phyloP scores from a whole-genome alignment of 2,797 vertebrate species.

The Sebastes flavidus region DNA sequence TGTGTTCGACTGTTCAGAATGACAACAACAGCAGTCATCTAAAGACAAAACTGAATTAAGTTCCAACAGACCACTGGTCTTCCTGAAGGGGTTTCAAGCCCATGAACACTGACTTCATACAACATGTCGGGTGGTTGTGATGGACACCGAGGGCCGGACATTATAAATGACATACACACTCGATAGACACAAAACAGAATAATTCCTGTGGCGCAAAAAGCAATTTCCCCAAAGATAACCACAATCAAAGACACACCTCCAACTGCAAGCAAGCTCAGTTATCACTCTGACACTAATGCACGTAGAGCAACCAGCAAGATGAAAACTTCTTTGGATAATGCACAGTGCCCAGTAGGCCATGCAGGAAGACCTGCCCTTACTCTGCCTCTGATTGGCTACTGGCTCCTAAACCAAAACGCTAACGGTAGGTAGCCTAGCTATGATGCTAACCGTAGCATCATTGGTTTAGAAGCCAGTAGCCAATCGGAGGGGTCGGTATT shows the following conservation, averaged over 20 bases:
- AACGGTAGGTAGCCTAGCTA: too few relatives aligned
- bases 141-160: not conserved
- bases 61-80: not conserved
- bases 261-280: not conserved
- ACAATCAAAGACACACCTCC: not conserved
- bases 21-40: constrained; percentile 31
- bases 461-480: too few relatives aligned
- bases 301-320: not conserved
- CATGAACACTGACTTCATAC: not conserved
- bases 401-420: too few relatives aligned
- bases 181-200: not conserved
- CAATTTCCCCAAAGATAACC: not conserved
- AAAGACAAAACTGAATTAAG: constrained; percentile 41
- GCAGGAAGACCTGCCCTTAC: too few relatives aligned
- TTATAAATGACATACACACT: not conserved
- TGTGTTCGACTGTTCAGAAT: constrained; percentile 6
- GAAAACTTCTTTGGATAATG: not conserved
- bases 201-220: not conserved
- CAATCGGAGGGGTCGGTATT: too few relatives aligned
- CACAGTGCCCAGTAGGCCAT: too few relatives aligned
- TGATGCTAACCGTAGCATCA: too few relatives aligned
- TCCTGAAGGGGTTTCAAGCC: constrained; percentile 2
- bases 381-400: too few relatives aligned
- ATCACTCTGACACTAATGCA: not conserved
- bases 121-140: not conserved